Conservation (phyloP, 1,140 invertebrate species). For the Drosophila athabasca region DNA sequence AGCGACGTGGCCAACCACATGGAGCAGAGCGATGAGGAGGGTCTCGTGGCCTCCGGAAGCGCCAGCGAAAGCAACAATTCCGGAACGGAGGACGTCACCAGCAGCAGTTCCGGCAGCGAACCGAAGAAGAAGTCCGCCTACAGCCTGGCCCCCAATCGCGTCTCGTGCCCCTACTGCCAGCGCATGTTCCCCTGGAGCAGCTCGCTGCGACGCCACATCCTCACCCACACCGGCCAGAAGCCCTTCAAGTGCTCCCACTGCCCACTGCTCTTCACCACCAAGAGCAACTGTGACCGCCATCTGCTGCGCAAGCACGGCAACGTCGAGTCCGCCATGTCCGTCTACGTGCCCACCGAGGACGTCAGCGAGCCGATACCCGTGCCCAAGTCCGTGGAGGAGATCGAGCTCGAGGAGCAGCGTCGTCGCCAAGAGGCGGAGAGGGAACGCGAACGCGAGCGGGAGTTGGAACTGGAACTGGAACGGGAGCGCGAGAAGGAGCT, state of each 20-base stretch:
- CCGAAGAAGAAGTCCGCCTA: conserved; percentile 95
- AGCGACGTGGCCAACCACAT: conserved; percentile 83
- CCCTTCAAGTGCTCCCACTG: conserved; percentile 97
- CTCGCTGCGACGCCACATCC: conserved; percentile 94
- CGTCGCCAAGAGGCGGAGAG: conserved; percentile 60
- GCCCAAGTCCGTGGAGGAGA: conserved; percentile 81
- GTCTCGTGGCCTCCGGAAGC: conserved; percentile 88
- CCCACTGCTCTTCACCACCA: conserved; percentile 96
- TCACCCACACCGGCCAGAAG: conserved; percentile 97
- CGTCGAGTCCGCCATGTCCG: conserved; percentile 80
- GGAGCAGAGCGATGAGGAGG: conserved; percentile 89
- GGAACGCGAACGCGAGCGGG: conserved; percentile 43
- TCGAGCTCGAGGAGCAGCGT: conserved; percentile 73
- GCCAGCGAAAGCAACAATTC: conserved; percentile 91
- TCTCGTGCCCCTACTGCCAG: conserved; percentile 95
- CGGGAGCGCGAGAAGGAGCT: conserved; percentile 36
- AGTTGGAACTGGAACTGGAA: conserved; percentile 27
- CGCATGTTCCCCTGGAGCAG: conserved; percentile 98
- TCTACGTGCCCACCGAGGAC: conserved; percentile 83
- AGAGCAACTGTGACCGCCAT: conserved; percentile 98
- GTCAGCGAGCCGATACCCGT: conserved; percentile 80
- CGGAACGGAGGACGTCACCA: conserved; percentile 89
- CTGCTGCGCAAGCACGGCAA: conserved; percentile 93
- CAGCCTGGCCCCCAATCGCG: conserved; percentile 95
- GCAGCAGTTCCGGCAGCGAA: conserved; percentile 68